These are phyloP conservation scores for Trissoscelio sp. DNA, from an alignment of 2,888 invertebrate species.

Conservation along the genomic window DNA sequence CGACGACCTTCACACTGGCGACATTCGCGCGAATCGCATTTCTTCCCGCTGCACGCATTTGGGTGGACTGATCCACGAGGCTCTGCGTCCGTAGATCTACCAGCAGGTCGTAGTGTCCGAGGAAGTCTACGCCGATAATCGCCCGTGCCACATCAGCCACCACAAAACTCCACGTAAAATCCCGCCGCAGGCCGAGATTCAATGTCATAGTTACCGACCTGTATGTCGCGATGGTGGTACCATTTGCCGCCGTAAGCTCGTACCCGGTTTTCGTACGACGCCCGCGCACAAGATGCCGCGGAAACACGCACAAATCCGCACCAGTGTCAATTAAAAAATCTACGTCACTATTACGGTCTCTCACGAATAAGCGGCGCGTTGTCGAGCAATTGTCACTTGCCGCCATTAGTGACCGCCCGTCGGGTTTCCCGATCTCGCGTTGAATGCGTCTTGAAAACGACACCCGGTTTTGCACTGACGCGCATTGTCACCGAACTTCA, in stretches of 20 bases:
- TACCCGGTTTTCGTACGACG: slow-evolving; percentile 66
- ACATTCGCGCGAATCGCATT: background rate
- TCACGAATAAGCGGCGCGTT: background rate
- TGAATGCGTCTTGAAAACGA: slow-evolving; percentile 42
- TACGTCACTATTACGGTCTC: background rate
- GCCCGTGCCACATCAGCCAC: slow-evolving; percentile 11
- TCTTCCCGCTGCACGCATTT: background rate
- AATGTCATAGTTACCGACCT: background rate
- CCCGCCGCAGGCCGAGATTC: background rate
- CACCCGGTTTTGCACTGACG: too few relatives aligned
- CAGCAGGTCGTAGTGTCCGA: background rate
- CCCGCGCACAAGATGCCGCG: background rate
- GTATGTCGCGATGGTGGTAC: slow-evolving; percentile 3
- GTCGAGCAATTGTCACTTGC: background rate
- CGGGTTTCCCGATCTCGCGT: background rate
- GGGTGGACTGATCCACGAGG: background rate
- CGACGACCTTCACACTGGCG: background rate
- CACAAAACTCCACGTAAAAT: background rate
- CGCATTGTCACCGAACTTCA: too few relatives aligned
- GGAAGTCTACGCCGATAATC: slow-evolving; percentile 10
- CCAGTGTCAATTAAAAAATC: background rate
- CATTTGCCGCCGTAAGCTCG: background rate
- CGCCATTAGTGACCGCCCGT: background rate
- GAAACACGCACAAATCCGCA: slow-evolving; percentile 1
- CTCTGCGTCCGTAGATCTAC: background rate